phyloP scores from a whole-genome alignment of 2,888 invertebrate species.

The Hydrotaea cyrtoneurina region DNA sequence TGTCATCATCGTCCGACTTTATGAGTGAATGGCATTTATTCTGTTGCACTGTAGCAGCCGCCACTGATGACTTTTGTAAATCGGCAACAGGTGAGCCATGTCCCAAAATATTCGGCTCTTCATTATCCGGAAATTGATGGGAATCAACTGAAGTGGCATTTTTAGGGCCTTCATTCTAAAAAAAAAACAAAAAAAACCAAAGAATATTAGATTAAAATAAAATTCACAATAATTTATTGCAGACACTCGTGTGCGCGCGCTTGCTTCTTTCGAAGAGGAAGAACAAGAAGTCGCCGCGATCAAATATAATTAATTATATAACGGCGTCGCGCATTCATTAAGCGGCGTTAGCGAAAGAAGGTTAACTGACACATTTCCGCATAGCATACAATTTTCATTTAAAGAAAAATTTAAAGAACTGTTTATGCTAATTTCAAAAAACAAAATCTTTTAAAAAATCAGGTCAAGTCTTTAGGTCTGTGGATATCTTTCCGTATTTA shows the following conservation, averaged over 20 bases:
- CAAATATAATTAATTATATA: conserved; percentile 11
- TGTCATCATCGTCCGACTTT: conserved; percentile 61
- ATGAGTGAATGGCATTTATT: conserved; percentile 58
- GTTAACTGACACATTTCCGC: background rate
- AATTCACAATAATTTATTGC: conserved; percentile 24
- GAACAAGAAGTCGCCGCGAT: background rate
- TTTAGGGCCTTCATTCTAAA: conserved; percentile 75
- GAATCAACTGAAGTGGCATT: conserved; percentile 65
- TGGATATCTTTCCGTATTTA: too few relatives aligned
- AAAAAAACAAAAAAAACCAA: conserved; percentile 50
- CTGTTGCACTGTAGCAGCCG: conserved; percentile 38
- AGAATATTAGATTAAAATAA: conserved; percentile 52
- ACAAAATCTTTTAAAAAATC: background rate
- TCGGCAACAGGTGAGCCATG: conserved; percentile 71
- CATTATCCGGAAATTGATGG: conserved; percentile 78
- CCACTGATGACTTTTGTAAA: conserved; percentile 29
- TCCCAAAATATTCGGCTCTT: conserved; percentile 77
- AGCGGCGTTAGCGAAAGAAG: conserved; percentile 18
- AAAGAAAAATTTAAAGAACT: background rate
- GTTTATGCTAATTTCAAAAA: background rate
- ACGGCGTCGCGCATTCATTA: background rate
- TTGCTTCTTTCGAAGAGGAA: too few relatives aligned
- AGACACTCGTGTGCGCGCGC: conserved; percentile 4
- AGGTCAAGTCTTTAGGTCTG: background rate
- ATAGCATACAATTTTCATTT: background rate